Percentiles rank a stretch among this genome's conserved stretches.
Conservation (phyloP, 2,888 invertebrate genomes). For the Trichogramma dendrolimi region DNA sequence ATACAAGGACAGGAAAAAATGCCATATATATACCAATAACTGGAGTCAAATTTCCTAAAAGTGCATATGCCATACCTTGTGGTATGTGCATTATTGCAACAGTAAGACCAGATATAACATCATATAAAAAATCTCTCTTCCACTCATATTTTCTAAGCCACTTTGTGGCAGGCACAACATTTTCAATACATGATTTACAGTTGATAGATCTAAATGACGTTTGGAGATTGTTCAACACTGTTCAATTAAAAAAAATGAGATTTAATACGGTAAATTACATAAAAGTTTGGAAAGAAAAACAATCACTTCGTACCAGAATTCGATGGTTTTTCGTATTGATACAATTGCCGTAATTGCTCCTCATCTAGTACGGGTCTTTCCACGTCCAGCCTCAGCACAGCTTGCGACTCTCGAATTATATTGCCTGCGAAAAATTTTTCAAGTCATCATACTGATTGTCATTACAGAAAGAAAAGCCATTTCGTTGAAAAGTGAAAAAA, state of each 20-base stretch:
- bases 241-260: constrained; percentile 20
- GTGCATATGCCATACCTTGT: constrained; percentile 65
- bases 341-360: constrained; percentile 52
- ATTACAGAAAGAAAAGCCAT: too few species aligned
- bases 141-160: constrained; percentile 65
- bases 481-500: too few species aligned
- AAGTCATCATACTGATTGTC: constrained; percentile 17
- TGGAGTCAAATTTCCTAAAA: constrained; percentile 56
- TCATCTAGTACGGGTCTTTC: constrained; percentile 56
- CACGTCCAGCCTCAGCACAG: constrained; percentile 39
- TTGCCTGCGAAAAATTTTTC: constrained; percentile 12
- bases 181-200: constrained; percentile 37
- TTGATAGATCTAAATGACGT: constrained; percentile 33
- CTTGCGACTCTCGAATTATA: constrained; percentile 14
- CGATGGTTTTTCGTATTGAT: constrained; percentile 53
- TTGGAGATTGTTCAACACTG: constrained; percentile 31
- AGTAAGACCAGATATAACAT: constrained; percentile 76
- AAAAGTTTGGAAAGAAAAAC: constrained; percentile 11
- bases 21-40: constrained; percentile 59
- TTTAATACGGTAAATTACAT: background rate
- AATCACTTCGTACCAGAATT: constrained; percentile 47
- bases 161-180: constrained; percentile 57
- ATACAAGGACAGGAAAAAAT: constrained; percentile 59
- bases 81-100: constrained; percentile 84
- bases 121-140: constrained; percentile 61